Evolutionary conservation across 2,113 vertebrate species (phyloP).

Genomic region (Gulo gulo): DNA sequence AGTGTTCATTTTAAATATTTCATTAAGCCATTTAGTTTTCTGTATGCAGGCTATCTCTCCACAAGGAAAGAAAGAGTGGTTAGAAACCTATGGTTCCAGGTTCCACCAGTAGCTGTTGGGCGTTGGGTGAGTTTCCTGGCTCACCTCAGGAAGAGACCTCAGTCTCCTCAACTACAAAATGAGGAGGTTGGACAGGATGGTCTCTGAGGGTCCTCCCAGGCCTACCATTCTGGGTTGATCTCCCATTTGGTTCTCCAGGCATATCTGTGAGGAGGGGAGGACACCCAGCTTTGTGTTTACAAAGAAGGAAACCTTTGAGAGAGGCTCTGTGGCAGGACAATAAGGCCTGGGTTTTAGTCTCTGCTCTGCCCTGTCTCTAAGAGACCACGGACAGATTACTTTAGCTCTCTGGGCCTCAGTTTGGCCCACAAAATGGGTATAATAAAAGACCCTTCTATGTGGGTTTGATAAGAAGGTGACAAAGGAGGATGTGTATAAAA

Average conservation of each 20-base stretch:
- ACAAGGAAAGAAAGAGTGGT: background rate
- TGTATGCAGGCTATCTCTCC: background rate
- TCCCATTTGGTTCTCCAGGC: background rate
- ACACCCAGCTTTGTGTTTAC: background rate
- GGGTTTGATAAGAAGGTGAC: background rate
- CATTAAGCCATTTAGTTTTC: background rate
- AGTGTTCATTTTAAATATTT: background rate
- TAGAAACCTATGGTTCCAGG: background rate
- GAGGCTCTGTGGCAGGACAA: background rate
- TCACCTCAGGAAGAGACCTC: background rate
- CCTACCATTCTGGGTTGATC: background rate
- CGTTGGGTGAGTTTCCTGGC: background rate
- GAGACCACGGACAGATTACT: background rate
- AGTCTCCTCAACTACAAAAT: background rate
- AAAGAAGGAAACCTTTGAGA: background rate
- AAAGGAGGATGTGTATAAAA: background rate
- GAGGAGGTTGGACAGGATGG: background rate
- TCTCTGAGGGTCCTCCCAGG: background rate
- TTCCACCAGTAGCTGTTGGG: background rate
- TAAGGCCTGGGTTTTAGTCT: background rate
- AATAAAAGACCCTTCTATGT: background rate
- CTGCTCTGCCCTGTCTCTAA: background rate
- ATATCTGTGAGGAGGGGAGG: background rate
- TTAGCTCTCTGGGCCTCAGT: background rate
- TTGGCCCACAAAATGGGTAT: background rate